Evolutionary conservation across 2,797 vertebrate species (phyloP).

Genomic region (Mareca penelope): DNA sequence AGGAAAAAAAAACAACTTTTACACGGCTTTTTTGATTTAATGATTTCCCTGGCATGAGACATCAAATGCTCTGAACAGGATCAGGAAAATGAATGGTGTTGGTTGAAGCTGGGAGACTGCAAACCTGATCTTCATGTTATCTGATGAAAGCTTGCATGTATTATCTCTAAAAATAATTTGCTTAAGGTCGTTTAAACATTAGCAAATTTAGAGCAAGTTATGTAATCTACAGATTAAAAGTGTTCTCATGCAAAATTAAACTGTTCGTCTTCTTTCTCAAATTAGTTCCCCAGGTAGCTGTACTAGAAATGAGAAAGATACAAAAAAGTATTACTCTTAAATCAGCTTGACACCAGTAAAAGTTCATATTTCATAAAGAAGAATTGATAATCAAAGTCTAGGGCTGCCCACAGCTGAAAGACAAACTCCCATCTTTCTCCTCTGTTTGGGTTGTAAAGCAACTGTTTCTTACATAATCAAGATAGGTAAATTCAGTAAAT

Average conservation of each 20-base stretch:
- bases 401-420: background rate
- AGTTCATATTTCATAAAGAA: background rate
- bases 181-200: background rate
- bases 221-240: background rate
- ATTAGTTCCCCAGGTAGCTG: slow-evolving; percentile 23
- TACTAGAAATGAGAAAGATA: background rate
- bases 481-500: background rate
- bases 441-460: background rate
- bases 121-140: background rate
- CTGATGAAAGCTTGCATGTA: background rate
- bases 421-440: background rate
- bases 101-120: background rate
- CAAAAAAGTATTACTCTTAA: background rate
- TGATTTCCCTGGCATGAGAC: background rate
- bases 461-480: background rate
- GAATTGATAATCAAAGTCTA: background rate
- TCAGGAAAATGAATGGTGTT: background rate
- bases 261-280: background rate
- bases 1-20: background rate
- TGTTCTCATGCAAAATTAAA: slow-evolving; percentile 27
- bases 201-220: background rate
- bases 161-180: slow-evolving; percentile 3
- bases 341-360: background rate
- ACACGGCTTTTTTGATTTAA: background rate
- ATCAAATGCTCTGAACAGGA: background rate